Conservation (phyloP, 2,113 vertebrate genomes). For the Eolophus roseicapilla region DNA sequence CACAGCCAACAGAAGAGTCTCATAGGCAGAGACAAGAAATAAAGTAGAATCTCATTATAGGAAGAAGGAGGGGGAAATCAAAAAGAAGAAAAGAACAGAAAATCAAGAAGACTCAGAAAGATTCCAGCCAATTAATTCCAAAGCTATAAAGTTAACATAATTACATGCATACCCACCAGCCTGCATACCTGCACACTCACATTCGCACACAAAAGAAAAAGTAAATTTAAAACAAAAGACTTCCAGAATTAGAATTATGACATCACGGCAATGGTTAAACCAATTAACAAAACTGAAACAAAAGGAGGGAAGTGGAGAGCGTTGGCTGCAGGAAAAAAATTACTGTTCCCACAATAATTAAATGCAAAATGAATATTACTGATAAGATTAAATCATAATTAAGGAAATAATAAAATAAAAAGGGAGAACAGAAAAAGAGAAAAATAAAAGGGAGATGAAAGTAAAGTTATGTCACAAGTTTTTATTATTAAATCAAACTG, state of each 20-base stretch:
- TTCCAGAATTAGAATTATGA: constrained; percentile 66
- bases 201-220: neutral
- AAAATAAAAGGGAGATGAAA: constrained; percentile 69
- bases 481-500: constrained; percentile 67
- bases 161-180: neutral
- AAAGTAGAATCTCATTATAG: constrained; percentile 51
- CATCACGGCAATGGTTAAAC: constrained; percentile 68
- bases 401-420: constrained; percentile 66
- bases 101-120: constrained; percentile 71
- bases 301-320: constrained; percentile 54
- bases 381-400: constrained; percentile 74
- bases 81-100: constrained; percentile 59
- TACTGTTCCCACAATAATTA: constrained; percentile 59
- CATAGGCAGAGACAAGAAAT: constrained; percentile 65
- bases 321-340: constrained; percentile 54
- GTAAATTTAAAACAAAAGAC: neutral
- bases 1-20: constrained; percentile 71
- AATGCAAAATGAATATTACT: constrained; percentile 69
- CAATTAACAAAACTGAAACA: constrained; percentile 67
- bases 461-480: constrained; percentile 42
- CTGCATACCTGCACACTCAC: constrained; percentile 14
- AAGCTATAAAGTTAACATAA: constrained; percentile 61
- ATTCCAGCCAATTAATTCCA: constrained; percentile 53
- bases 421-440: constrained; percentile 16
- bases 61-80: neutral